These are phyloP conservation scores for Bombyx huttoni DNA, from an alignment of 2,888 invertebrate species.

Conservation along the genomic window DNA sequence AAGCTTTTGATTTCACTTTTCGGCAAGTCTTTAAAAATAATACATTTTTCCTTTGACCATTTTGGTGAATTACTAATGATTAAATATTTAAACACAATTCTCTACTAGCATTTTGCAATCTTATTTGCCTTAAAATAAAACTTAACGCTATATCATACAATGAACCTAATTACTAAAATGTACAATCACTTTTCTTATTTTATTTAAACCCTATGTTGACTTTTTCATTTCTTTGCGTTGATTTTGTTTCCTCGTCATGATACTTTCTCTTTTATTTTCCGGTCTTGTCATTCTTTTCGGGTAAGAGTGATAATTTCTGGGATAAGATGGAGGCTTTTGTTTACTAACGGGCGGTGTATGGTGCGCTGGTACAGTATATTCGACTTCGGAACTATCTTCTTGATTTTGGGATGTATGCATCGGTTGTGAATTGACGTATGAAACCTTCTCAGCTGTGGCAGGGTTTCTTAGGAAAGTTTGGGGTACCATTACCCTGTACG, in stretches of 20 bases:
- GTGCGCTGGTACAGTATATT: slow-evolving; percentile 35
- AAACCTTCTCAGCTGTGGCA: slow-evolving; percentile 38
- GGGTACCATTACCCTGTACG: slow-evolving; percentile 57
- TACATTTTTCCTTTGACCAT: neutral
- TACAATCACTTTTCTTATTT: slow-evolving; percentile 5
- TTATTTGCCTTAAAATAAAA: neutral
- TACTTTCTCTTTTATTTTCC: slow-evolving; percentile 25
- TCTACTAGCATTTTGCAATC: slow-evolving; percentile 26
- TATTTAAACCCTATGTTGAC: slow-evolving; percentile 17
- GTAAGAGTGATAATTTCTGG: slow-evolving; percentile 52
- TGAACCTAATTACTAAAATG: slow-evolving; percentile 6
- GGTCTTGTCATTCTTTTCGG: slow-evolving; percentile 50
- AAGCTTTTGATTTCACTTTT: neutral
- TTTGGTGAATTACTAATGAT: too few relatives aligned
- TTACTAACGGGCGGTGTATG: slow-evolving; percentile 34
- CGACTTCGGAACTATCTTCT: slow-evolving; percentile 37
- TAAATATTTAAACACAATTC: slow-evolving; percentile 2
- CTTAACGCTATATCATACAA: neutral
- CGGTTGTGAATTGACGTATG: slow-evolving; percentile 54
- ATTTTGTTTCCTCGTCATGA: slow-evolving; percentile 23
- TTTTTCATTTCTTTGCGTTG: slow-evolving; percentile 33
- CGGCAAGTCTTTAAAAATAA: neutral
- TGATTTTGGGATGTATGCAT: slow-evolving; percentile 25
- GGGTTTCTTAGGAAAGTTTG: slow-evolving; percentile 46
- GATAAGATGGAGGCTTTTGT: slow-evolving; percentile 39